phyloP scores from a whole-genome alignment of 2,113 vertebrate genomes.

The Rhabdornis inornatus region DNA sequence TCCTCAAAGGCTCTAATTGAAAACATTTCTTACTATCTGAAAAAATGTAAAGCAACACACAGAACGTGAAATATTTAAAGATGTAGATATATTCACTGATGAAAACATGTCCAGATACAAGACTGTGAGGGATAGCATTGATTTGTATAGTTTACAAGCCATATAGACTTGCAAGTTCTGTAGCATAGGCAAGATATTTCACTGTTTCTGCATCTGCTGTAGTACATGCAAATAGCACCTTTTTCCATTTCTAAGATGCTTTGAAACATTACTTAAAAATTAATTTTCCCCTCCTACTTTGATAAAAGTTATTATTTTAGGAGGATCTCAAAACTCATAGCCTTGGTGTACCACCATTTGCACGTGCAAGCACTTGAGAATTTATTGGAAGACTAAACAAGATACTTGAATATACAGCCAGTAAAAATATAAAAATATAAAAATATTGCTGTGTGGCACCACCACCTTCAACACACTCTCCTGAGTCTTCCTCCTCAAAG shows the following conservation, averaged over 20 bases:
- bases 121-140: not conserved
- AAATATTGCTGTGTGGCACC: not conserved
- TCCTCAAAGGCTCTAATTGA: not conserved
- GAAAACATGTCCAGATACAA: not conserved
- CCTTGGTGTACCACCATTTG: not conserved
- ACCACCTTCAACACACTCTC: not conserved
- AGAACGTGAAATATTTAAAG: not conserved
- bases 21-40: not conserved
- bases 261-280: not conserved
- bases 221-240: not conserved
- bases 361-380: not conserved
- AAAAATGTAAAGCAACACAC: not conserved
- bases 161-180: not conserved
- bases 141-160: not conserved
- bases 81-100: not conserved
- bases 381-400: not conserved
- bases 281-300: not conserved
- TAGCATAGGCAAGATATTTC: fast-evolving
- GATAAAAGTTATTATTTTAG: not conserved
- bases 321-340: not conserved
- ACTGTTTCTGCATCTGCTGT: not conserved
- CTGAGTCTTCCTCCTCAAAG: not conserved
- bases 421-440: not conserved
- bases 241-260: not conserved
- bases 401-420: not conserved